Percentiles rank a stretch among this genome's conserved stretches.
These are phyloP conservation scores for Pseudobourletiella spinata DNA, from an alignment of 1,140 invertebrate genomes.

Conservation along the genomic window DNA sequence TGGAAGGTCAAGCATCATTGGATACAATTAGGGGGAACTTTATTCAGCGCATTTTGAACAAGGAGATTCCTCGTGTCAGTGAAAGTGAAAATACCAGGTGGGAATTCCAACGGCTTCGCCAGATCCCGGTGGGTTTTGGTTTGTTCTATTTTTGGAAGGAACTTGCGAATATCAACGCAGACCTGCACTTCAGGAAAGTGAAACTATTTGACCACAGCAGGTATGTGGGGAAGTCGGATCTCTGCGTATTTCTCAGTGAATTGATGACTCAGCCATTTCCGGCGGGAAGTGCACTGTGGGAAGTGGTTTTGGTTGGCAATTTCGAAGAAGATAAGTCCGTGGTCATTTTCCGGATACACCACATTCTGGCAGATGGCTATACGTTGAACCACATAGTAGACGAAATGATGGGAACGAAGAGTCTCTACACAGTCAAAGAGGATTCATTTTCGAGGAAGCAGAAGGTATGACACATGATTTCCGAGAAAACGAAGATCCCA, in stretches of 20 bases:
- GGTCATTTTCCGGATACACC: conserved; percentile 20
- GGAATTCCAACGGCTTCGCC: conserved; percentile 11
- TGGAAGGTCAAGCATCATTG: conserved; percentile 10
- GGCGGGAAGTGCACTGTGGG: conserved; percentile 12
- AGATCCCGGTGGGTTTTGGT: conserved; percentile 14
- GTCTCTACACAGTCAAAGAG: conserved; percentile 21
- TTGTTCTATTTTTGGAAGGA: conserved; percentile 31
- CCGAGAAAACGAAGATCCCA: no score
- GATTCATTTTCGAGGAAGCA: not conserved
- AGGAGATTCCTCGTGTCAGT: not conserved
- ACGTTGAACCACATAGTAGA: conserved; percentile 17
- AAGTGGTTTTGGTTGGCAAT: conserved; percentile 8
- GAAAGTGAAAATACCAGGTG: not conserved
- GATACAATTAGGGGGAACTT: conserved; percentile 8
- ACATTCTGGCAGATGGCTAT: conserved; percentile 25
- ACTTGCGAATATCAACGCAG: conserved; percentile 1
- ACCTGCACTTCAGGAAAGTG: conserved; percentile 27
- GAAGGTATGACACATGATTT: no score
- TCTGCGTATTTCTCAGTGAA: conserved; percentile 3
- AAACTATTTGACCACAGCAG: not conserved
- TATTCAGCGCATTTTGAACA: conserved; percentile 2
- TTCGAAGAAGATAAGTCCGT: not conserved
- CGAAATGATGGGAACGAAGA: conserved; percentile 10
- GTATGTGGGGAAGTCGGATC: conserved; percentile 13
- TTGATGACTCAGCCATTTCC: conserved; percentile 18